Base-by-base conservation (phyloP, 2,797 vertebrate species). In the Microctenopoma stevenorrisi region DNA sequence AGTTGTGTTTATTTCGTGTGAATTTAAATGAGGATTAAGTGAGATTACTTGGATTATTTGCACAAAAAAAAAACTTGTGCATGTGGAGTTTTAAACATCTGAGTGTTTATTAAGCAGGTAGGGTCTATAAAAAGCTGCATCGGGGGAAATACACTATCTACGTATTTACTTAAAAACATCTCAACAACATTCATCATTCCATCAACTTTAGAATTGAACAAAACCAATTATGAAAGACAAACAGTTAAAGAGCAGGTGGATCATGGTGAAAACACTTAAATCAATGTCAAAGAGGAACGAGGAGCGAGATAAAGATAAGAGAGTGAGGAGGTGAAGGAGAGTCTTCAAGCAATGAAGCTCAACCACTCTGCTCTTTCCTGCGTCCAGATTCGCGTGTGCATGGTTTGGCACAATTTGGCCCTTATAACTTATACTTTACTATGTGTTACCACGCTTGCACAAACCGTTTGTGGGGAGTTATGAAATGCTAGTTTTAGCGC, bases 331-430 rank as follows among this genome's bases (percentile, higher is more conserved):
- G 55, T 48, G 42, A 40, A 71, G 44, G 47, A 38, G 58, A 33
- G 56, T 55, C 51, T 68, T 55, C 72, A 74, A 74, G 83, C 73
- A 87, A 86, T 82, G 82, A 84, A 75, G 65, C 83, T 79, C 64
- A 18, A 78, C 78, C 59, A 4, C 60, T 60, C 10, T 38, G 33
- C 30, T 35, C 44, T 35, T 35, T 30, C n/a, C 60, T 55, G 9
- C 48, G 48, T 30, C 49, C 65, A 56, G 15, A 22, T 60, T 18
- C 40, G 25, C 64, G 52, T 55, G 66, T 49, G 46, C 22, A 22
- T 53, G 58, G 59, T 67, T 58, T 67, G 73, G 73, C 70, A 52
- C 54, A 82, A 59, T 49, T 48, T 61, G 69, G 38, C 51, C 53
- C 57, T 35, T 37, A 71, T 44, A 74, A 76, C 52, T 65, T 18